Evolutionary conservation across 92 coral and sea anemone genomes (phyloP), one percentile per base, ranked within the genome.

Genomic region (Nematostella vectensis): DNA sequence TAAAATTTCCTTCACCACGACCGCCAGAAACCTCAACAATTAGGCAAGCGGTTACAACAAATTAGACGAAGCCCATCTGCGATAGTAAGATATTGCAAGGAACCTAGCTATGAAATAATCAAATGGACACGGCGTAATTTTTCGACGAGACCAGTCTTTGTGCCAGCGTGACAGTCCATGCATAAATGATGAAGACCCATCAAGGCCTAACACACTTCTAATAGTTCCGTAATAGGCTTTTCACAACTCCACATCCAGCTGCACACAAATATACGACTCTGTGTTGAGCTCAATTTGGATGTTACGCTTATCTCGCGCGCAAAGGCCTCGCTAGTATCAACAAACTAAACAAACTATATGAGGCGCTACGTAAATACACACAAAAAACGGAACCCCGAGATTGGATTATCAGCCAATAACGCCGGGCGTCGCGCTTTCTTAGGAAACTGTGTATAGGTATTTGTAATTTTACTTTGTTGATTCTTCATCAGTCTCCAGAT

Each of bases 131-230:
- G 44, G 68, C 55, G 78, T 80, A 75, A 76, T 80, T 85, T 77
- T 64, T 64, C 62, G 75, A 66, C 80, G 75, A 78, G 83, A 68
- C 69, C 31, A 31, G 84, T 70, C 78, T 81, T 85, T 85, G 95
- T 85, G 67, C 74, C 22, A 47, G 81, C 79, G 88, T 80, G 95
- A 82, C 70, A 85, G 74, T 69, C 77, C 70, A 75, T 85, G 78
- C 95, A 85, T 85, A 80, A 80, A 74, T 80, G 88, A 85, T 85
- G 95, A 85, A 65, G 43, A 6, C 70, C 55, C 83, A 85, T 85
- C 88, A 85, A 65, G 72, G 48, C 33, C 80, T 85, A 83, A 71
- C 88, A 66, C 77, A 62, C 50, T 66, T 67, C 77, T 85, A 85
- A 85, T 85, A 86, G 87, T 50, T 71, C 58, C 62, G 71, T 85